Percentiles rank a stretch among this genome's conserved stretches.
Evolutionary conservation across 35 echinoderm and acorn worm species (phyloP).

Genomic region (Amphiura filiformis): DNA sequence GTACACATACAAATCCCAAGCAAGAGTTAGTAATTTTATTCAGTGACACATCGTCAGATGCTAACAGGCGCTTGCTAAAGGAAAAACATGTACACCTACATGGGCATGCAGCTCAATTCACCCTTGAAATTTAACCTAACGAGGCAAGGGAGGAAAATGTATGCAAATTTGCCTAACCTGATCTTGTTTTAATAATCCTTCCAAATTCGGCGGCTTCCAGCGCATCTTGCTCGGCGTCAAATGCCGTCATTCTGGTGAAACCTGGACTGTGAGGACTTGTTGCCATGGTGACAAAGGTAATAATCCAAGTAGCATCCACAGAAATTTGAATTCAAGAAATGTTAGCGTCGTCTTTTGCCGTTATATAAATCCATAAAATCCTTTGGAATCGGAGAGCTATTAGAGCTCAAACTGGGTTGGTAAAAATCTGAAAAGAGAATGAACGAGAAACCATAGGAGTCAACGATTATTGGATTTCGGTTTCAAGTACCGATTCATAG

Average conservation of each 20-base stretch:
- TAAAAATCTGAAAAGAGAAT: not conserved
- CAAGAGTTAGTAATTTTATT: too few relatives aligned
- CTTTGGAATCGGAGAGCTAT: not conserved
- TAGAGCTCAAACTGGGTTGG: not conserved
- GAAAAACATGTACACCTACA: too few relatives aligned
- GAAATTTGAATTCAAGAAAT: not conserved
- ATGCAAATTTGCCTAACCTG: not conserved
- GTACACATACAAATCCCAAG: too few relatives aligned
- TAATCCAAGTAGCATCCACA: slow-evolving; percentile 10
- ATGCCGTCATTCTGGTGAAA: not conserved
- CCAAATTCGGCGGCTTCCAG: not conserved
- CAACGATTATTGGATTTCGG: too few relatives aligned
- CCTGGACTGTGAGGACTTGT: not conserved
- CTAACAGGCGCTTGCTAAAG: too few relatives aligned
- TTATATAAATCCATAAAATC: not conserved
- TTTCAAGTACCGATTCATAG: too few relatives aligned
- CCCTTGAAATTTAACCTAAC: too few relatives aligned
- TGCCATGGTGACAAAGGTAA: not conserved
- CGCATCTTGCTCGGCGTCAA: not conserved
- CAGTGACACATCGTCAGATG: too few relatives aligned
- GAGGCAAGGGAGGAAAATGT: too few relatives aligned
- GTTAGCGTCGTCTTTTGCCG: not conserved
- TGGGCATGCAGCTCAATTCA: too few relatives aligned
- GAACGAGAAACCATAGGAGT: too few relatives aligned
- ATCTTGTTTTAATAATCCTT: slow-evolving; percentile 4